Evolutionary conservation across 2,888 invertebrate genomes (phyloP), one percentile per base, ranked within the genome.

Genomic region (Petrolisthes cinctipes): DNA sequence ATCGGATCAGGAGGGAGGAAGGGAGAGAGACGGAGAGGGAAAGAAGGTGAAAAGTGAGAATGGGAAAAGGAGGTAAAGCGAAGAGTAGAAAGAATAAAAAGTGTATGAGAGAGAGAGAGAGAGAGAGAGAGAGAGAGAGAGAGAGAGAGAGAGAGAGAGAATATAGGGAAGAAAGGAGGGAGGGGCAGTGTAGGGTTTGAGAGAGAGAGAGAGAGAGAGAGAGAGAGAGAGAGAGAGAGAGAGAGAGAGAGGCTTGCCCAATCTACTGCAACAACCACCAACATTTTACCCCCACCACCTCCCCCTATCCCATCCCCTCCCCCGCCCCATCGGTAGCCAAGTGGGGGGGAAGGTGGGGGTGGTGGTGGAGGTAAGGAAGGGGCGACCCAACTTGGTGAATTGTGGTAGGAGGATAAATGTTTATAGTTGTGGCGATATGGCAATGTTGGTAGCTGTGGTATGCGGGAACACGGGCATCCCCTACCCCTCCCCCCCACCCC

Each of bases 111-210:
- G 53, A 79, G 78, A 20, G 73, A 73, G 73, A 73, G 73, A 78
- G 78, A 78, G 53, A 78, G 54, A 53, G 54, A 78, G 54, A 78
- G 51, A 78, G 78, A 53, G 81, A 81, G 57, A 66, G 81, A 81
- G 20, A 61, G 20, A 61, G 83, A 73, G 75, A 54, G 83, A 20
- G 20, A 54, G 66, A 51, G 71, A 11, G 37, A 56, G 56, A 56
- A 56, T 5, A 56, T 6, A 61, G 57, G 37, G 81, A 56, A 5
- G 61, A 20, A 5, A 81, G 57, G 54, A 54, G n/a, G 5, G 79
- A n/a, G n/a, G 73, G 23, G 17, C 6, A n/a, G 73, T n/a, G n/a
- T n/a, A n/a, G n/a, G n/a, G n/a, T n/a, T n/a, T n/a, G n/a, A n/a
- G n/a, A n/a, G n/a, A n/a, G 73, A 20, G 23, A n/a, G 73, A 11